These are phyloP conservation scores for Psix sp. DNA, from an alignment of 1,140 invertebrate species.

Conservation along the genomic window DNA sequence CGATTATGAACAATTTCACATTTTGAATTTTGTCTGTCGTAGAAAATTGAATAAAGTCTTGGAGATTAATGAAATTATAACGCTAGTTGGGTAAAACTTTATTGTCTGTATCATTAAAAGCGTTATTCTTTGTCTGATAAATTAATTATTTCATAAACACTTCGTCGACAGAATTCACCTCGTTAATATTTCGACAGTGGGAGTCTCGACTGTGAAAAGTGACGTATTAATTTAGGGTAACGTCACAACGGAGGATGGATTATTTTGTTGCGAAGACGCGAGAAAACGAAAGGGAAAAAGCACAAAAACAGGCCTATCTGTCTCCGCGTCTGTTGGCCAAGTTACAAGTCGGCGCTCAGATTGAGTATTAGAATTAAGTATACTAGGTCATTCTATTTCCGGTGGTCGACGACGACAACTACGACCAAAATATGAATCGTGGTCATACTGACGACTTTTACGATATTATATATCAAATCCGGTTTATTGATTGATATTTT, in stretches of 20 bases:
- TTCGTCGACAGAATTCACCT: slow-evolving; percentile 9
- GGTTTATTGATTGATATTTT: slow-evolving; percentile 43
- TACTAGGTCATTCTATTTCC: slow-evolving; percentile 61
- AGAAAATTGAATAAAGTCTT: too few species aligned
- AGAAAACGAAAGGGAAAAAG: slow-evolving; percentile 21
- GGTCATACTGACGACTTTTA: slow-evolving; percentile 25
- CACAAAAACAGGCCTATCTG: slow-evolving; percentile 19
- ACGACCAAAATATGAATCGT: slow-evolving; percentile 56
- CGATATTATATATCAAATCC: slow-evolving; percentile 50
- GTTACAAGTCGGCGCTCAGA: slow-evolving; percentile 48
- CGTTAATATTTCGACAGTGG: slow-evolving; percentile 16
- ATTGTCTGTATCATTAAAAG: too few species aligned
- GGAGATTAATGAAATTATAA: too few species aligned
- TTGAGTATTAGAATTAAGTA: slow-evolving; percentile 57
- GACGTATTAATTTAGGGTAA: background rate
- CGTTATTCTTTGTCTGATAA: slow-evolving; percentile 1
- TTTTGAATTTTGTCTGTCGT: too few species aligned
- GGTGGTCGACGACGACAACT: slow-evolving; percentile 39
- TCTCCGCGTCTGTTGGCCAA: slow-evolving; percentile 37
- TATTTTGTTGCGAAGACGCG: background rate
- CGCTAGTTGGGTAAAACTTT: too few species aligned
- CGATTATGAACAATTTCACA: too few species aligned
- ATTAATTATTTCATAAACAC: slow-evolving; percentile 17
- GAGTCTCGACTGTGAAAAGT: too few species aligned
- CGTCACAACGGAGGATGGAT: too few species aligned